These are phyloP conservation scores for Furcifer pardalis DNA, from an alignment of 2,797 vertebrate genomes.

Conservation along the genomic window DNA sequence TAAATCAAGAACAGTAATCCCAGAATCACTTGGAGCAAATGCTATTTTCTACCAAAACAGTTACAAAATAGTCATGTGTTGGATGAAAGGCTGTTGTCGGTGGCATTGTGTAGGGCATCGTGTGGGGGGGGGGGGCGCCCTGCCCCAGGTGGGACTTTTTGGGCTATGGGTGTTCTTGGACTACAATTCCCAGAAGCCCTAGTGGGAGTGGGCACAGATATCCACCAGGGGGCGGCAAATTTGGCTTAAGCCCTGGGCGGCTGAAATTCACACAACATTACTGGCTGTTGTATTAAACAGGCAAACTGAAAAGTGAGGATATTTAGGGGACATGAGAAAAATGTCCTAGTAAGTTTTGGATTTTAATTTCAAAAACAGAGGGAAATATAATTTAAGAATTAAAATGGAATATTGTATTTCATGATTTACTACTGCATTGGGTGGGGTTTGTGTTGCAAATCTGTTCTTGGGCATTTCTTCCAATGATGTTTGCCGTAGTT, in stretches of 20 bases:
- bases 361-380: background rate
- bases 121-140: no score
- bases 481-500: background rate
- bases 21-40: background rate
- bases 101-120: no score
- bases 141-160: no score
- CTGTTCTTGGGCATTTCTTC: no score
- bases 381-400: background rate
- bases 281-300: background rate
- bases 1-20: background rate
- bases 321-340: background rate
- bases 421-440: background rate
- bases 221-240: no score
- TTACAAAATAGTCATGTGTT: background rate
- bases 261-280: no score
- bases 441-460: background rate
- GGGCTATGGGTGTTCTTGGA: no score
- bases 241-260: no score
- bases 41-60: background rate
- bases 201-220: no score
- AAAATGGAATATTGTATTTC: background rate
- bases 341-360: background rate
- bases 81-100: background rate
- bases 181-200: no score
- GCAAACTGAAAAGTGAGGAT: background rate